Evolutionary conservation across 2,797 vertebrate species (phyloP).

Genomic region (Podargus strigoides): DNA sequence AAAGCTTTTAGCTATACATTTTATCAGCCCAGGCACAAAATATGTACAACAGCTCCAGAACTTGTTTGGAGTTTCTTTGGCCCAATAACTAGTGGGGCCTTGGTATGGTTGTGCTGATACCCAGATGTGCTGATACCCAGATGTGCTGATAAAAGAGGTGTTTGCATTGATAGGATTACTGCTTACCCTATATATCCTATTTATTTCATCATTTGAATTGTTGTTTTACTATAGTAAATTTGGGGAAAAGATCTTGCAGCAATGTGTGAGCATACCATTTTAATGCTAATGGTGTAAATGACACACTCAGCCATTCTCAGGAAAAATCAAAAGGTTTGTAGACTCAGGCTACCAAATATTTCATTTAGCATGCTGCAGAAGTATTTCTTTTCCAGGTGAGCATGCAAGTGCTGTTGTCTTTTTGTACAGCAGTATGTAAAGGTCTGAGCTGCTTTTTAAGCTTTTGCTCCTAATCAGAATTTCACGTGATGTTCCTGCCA

Average conservation of each 20-base stretch:
- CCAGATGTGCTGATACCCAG: background rate
- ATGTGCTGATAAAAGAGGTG: background rate
- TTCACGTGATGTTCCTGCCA: background rate
- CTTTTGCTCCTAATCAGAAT: background rate
- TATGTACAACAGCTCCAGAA: background rate
- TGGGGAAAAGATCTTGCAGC: background rate
- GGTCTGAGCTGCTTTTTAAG: background rate
- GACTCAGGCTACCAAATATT: background rate
- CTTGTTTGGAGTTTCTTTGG: background rate
- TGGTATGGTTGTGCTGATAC: background rate
- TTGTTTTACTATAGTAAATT: background rate
- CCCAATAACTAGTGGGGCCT: background rate
- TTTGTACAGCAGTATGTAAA: background rate
- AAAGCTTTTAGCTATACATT: background rate
- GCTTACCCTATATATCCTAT: background rate
- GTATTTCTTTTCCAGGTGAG: background rate
- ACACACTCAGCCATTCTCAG: background rate
- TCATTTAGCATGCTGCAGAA: background rate
- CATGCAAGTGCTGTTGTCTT: background rate
- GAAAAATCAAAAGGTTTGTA: background rate
- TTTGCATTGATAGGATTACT: background rate
- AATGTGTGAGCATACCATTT: background rate
- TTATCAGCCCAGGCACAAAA: background rate
- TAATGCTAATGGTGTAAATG: background rate
- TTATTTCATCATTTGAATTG: background rate